A percentile compares a stretch with the other conserved stretches of the same genome.
Evolutionary conservation across 2,797 vertebrate species (phyloP).

Genomic region (Tamandua tetradactyla): DNA sequence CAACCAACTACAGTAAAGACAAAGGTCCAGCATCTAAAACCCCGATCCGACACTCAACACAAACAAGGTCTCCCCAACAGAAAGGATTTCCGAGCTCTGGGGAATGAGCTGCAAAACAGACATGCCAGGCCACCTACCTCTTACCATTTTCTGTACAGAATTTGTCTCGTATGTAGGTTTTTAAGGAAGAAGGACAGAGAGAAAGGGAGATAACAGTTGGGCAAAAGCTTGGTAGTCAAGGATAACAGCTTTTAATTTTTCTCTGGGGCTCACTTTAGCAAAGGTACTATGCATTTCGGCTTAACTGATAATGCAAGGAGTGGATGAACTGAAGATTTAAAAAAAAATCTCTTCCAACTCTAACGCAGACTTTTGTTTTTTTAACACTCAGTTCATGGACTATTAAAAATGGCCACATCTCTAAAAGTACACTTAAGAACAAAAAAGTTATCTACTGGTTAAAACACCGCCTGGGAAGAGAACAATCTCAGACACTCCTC

Average conservation of each 20-base stretch:
- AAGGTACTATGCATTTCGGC: not conserved
- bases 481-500: not conserved
- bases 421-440: not conserved
- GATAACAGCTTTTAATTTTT: not conserved
- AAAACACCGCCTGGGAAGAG: not conserved
- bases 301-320: not conserved
- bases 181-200: not conserved
- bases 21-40: too few relatives aligned
- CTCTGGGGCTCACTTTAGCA: not conserved
- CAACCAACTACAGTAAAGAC: not conserved
- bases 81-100: not conserved
- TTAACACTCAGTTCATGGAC: not conserved
- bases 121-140: not conserved
- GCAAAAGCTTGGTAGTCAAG: not conserved
- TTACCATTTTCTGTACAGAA: not conserved
- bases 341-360: not conserved
- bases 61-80: not conserved
- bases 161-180: not conserved
- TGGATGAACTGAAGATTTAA: not conserved
- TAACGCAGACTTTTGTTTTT: not conserved
- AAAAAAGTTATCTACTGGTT: not conserved
- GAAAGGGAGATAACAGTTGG: not conserved
- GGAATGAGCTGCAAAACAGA: rapidly evolving
- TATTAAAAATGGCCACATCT: not conserved
- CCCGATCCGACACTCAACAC: too few relatives aligned